Conservation (phyloP, 2,113 vertebrate genomes). For the Podarcis raffonei region DNA sequence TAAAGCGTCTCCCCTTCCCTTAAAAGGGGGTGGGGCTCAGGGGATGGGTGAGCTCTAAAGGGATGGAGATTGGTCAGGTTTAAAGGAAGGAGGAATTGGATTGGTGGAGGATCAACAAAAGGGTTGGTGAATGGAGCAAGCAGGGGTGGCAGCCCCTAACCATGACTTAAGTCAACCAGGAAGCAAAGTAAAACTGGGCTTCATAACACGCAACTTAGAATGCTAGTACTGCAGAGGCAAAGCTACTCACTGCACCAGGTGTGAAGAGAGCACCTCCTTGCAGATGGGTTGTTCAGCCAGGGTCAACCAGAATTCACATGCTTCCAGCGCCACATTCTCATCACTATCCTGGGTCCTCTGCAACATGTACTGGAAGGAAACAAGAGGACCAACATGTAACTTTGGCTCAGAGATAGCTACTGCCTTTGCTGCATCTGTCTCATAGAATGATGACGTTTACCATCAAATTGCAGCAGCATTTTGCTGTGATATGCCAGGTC, state of each 20-base stretch:
- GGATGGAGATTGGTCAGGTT: too few relatives aligned
- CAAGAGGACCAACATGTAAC: neutral
- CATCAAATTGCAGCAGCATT: neutral
- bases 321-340: constrained; percentile 94
- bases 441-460: neutral
- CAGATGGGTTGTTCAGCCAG: constrained; percentile 95
- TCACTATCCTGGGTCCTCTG: constrained; percentile 94
- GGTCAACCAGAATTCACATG: constrained; percentile 97
- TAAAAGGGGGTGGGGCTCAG: too few relatives aligned
- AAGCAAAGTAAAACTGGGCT: neutral
- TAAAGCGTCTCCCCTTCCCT: too few relatives aligned
- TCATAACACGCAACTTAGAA: neutral
- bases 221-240: neutral
- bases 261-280: constrained; percentile 91
- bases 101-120: too few relatives aligned
- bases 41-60: neutral
- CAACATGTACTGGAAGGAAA: constrained; percentile 86
- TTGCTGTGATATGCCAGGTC: neutral
- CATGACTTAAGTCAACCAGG: too few relatives aligned
- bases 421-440: neutral
- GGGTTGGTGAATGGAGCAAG: too few relatives aligned
- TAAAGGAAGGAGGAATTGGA: too few relatives aligned
- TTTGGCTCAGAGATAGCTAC: neutral
- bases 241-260: constrained; percentile 89
- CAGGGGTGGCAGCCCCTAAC: too few relatives aligned